Conservation (phyloP, 2,888 invertebrate species). For the Callyntrura guangdongensis region DNA sequence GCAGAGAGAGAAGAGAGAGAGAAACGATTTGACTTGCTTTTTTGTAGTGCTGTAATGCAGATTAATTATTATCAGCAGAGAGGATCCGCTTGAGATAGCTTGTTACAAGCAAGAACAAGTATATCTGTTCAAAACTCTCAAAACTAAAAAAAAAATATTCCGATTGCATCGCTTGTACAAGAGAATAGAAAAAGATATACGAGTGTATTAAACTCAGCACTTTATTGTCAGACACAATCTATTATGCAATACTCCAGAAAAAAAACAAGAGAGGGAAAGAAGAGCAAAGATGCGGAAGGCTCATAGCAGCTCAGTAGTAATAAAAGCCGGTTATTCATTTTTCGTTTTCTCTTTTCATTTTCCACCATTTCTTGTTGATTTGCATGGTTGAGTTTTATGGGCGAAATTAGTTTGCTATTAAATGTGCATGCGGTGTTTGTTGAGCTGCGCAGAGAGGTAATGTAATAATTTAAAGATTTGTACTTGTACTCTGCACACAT, state of each 20-base stretch:
- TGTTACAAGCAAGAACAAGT: constrained; percentile 14
- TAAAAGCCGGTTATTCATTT: constrained; percentile 63
- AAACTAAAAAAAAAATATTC: too few relatives aligned
- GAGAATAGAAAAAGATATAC: background rate
- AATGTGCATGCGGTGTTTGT: constrained; percentile 39
- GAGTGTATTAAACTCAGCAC: background rate
- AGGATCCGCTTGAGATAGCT: background rate
- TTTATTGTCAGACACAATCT: constrained; percentile 17
- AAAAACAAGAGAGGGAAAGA: too few relatives aligned
- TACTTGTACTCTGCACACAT: background rate
- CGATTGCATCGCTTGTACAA: background rate
- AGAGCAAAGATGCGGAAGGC: constrained; percentile 25
- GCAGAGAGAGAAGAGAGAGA: background rate
- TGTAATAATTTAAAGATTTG: constrained; percentile 34
- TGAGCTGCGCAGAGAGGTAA: constrained; percentile 42
- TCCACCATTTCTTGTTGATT: constrained; percentile 1
- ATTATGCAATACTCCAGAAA: background rate
- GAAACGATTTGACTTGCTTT: background rate
- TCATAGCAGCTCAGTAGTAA: background rate
- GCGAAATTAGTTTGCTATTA: constrained; percentile 38
- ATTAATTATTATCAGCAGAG: constrained; percentile 46
- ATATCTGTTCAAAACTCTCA: background rate
- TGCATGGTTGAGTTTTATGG: constrained; percentile 41
- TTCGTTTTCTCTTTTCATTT: background rate
- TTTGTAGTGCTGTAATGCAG: constrained; percentile 63